Percentiles rank a stretch among this genome's conserved stretches.
Conservation (phyloP, 2,888 invertebrate species). For the Papilio demoleus region DNA sequence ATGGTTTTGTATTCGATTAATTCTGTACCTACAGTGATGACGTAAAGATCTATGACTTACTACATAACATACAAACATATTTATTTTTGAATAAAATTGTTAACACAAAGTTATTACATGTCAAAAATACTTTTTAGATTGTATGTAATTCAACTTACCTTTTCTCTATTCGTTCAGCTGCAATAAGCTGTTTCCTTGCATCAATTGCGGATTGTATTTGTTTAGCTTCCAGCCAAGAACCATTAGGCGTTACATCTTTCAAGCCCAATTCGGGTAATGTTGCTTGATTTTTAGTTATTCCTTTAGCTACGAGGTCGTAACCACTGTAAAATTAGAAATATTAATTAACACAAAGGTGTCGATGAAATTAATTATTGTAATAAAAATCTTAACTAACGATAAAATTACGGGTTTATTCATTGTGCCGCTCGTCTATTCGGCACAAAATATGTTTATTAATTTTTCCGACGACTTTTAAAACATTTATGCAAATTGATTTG, state of each 20-base stretch:
- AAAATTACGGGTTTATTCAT: conserved; percentile 27
- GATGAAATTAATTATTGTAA: not conserved
- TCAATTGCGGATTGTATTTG: conserved; percentile 83
- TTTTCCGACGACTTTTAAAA: not conserved
- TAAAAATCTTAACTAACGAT: conserved; percentile 17
- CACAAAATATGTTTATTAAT: not conserved
- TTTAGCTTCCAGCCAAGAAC: conserved; percentile 84
- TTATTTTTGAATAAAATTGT: too few relatives aligned
- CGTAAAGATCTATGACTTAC: too few relatives aligned
- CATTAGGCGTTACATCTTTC: conserved; percentile 81
- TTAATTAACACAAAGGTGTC: conserved; percentile 25
- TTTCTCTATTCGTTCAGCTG: conserved; percentile 83
- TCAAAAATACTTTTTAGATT: not conserved
- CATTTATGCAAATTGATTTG: conserved; percentile 47
- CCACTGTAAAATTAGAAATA: conserved; percentile 57
- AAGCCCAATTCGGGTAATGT: conserved; percentile 79
- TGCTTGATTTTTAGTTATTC: conserved; percentile 69
- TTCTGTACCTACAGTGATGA: too few relatives aligned
- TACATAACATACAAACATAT: too few relatives aligned
- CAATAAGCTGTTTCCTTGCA: conserved; percentile 78
- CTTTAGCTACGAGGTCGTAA: conserved; percentile 65
- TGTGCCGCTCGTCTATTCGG: not conserved
- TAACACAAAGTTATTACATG: too few relatives aligned
- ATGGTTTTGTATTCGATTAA: too few relatives aligned
- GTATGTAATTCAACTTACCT: conserved; percentile 56